A percentile compares a stretch with the other conserved stretches of the same genome.
Evolutionary conservation across 2,797 vertebrate genomes (phyloP).

Genomic region (Lepilemur ruficaudatus): DNA sequence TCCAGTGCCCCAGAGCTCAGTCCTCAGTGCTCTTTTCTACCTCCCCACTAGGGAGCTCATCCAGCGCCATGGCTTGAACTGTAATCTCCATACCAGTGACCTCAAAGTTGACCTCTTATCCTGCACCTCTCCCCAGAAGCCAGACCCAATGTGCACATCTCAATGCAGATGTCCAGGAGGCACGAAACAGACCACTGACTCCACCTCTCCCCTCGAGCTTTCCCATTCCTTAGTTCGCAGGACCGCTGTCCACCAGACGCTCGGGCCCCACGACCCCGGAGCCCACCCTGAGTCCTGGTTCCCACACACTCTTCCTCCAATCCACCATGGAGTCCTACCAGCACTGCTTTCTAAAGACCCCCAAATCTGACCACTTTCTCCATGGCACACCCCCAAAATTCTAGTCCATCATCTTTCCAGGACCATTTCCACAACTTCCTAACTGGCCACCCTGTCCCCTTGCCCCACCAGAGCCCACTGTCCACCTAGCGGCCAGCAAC

Average conservation of each 20-base stretch:
- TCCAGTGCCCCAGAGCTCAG: not conserved
- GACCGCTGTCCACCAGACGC: not conserved
- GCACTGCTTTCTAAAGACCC: not conserved
- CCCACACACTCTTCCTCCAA: not conserved
- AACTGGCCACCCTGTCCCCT: not conserved
- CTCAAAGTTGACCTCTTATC: too few relatives aligned
- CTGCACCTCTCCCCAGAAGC: not conserved
- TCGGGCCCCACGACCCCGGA: not conserved
- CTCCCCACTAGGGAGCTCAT: not conserved
- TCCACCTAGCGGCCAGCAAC: not conserved
- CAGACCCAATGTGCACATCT: not conserved
- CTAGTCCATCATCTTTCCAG: accelerated
- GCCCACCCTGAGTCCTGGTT: not conserved
- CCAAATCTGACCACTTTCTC: not conserved
- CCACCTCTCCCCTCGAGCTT: not conserved
- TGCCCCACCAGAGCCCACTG: not conserved
- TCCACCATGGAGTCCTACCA: not conserved
- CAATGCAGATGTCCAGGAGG: accelerated
- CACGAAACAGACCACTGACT: too few relatives aligned
- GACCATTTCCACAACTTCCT: not conserved
- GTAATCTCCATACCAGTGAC: not conserved
- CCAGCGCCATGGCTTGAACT: not conserved
- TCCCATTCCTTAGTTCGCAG: accelerated
- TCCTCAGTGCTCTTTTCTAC: not conserved
- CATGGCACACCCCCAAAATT: not conserved